phyloP scores from a whole-genome alignment of 2,113 vertebrate genomes.

The Pardalotus punctatus region DNA sequence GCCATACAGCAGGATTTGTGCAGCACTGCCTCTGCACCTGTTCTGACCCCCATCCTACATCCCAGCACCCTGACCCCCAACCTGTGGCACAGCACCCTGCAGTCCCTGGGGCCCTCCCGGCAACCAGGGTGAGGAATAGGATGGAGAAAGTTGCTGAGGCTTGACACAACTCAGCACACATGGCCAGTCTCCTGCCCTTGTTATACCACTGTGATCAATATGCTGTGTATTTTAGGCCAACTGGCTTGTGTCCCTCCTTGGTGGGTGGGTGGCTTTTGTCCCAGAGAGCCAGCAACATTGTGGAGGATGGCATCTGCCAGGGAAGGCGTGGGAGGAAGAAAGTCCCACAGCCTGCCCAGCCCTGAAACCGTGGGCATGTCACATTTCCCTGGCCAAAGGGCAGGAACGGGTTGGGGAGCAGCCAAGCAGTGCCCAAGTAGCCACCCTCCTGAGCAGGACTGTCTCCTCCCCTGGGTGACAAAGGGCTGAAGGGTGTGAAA shows the following conservation, averaged over 20 bases:
- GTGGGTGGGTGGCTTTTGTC: not conserved
- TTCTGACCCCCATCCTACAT: not conserved
- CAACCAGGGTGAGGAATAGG: not conserved
- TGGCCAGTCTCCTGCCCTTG: not conserved
- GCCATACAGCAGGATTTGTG: not conserved
- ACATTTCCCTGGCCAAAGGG: not conserved
- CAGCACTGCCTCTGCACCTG: fast-evolving
- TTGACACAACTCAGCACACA: not conserved
- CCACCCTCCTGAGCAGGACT: fast-evolving
- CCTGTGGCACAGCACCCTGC: not conserved
- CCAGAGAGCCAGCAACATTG: not conserved
- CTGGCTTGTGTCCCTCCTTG: fast-evolving
- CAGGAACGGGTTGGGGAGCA: not conserved
- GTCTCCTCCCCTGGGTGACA: not conserved
- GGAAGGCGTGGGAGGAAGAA: not conserved
- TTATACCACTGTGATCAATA: not conserved
- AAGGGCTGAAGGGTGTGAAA: not conserved
- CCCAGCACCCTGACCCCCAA: not conserved
- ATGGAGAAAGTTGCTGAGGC: not conserved
- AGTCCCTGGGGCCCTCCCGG: not conserved
- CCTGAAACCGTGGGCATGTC: fast-evolving
- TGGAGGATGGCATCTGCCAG: not conserved
- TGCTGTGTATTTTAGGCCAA: not conserved
- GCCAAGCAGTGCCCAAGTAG: not conserved
- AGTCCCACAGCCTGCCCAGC: not conserved